phyloP scores from a whole-genome alignment of 2,888 invertebrate species.

The Dryocosmus kuriphilus region DNA sequence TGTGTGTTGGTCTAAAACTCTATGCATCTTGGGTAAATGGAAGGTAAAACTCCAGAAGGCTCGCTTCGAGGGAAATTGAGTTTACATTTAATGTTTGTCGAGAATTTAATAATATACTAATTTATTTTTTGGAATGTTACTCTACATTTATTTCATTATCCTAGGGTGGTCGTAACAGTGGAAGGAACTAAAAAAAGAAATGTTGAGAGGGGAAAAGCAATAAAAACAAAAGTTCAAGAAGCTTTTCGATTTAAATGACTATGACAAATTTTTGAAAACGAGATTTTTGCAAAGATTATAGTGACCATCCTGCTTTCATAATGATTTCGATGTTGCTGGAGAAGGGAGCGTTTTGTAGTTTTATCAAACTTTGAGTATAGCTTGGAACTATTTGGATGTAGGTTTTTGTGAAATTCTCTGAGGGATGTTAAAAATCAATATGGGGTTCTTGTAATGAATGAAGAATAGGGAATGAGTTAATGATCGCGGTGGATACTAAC shows the following conservation, averaged over 20 bases:
- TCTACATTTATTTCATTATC: neutral
- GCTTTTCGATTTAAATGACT: too few relatives aligned
- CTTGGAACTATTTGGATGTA: constrained; percentile 22
- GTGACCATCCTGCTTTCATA: neutral
- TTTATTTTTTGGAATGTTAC: neutral
- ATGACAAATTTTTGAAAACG: too few relatives aligned
- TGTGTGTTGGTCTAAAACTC: neutral
- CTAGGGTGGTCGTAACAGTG: too few relatives aligned
- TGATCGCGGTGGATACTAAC: constrained; percentile 60
- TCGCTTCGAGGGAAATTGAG: neutral
- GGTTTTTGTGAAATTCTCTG: neutral
- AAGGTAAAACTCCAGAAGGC: constrained; percentile 23
- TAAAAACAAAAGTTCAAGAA: too few relatives aligned
- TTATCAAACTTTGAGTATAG: constrained; percentile 1
- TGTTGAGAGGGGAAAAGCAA: too few relatives aligned
- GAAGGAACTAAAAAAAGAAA: too few relatives aligned
- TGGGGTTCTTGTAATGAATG: neutral
- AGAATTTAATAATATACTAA: neutral
- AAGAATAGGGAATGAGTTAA: constrained; percentile 6
- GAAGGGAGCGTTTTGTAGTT: constrained; percentile 13
- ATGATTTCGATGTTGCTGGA: neutral
- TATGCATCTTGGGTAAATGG: constrained; percentile 1
- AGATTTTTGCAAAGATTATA: too few relatives aligned
- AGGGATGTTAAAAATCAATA: constrained; percentile 14
- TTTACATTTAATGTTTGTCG: neutral